Base-by-base conservation (phyloP, 2,797 vertebrate species). In the Gobio occitaniae region DNA sequence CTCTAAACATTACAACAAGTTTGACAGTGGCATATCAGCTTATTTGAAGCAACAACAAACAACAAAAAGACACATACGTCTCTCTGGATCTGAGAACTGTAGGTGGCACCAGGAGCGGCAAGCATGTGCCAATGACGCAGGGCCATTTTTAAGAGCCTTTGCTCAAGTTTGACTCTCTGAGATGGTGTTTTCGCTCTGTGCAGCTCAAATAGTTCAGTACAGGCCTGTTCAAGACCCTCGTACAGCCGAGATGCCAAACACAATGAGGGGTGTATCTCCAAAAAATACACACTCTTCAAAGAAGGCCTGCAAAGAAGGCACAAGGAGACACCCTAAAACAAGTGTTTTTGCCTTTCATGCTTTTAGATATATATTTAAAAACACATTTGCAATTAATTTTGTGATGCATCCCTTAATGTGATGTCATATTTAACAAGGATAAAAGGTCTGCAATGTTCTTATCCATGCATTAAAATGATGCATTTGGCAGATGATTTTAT, bases 221-320 rank as follows among this genome's bases (percentile, higher is more conserved):
- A 91, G 85, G 94, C 86, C 63, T 80, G 88, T 50, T 91, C 81
- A 1, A 96, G 90, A 48, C 85, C 80, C 47, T 90, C 86, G 83
- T 93, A 92, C 77, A 96, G 88, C 8, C 87, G 88, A 1, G 91
- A 89, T 0, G 91, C 90, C 84, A 95, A 89, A 69, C 90, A 93
- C 74, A 97, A 92, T 4, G 94, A 96, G n/a, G 94, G 92, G 29
- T 97, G 94, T 61, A 97, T 92, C 87, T 96, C 95, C 86, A 96
- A 89, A 44, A 95, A 93, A 89, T 93, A 94, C 15, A 91, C 66
- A 16, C 89, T 94, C 90, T 93, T 95, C 86, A 94, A 89, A 78
- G 92, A 83, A 48, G 94, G 89, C 86, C 94, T 97, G 91, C 48
- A 92, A 78, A 82, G 21, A 69, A 5, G 3, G 69, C 17, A 54